phyloP scores from a whole-genome alignment of 2,888 invertebrate species.

The Aphidius colemani region DNA sequence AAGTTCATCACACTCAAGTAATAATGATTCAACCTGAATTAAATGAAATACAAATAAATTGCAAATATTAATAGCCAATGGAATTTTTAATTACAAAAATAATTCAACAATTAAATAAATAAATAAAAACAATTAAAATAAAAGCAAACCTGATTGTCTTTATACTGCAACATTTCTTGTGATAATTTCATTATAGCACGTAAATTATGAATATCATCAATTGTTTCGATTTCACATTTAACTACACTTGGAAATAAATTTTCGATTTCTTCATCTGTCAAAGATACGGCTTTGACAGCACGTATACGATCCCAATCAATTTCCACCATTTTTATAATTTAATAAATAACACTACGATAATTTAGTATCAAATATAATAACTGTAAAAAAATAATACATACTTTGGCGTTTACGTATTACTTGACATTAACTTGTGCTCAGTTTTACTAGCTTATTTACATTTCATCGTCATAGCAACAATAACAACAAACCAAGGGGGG shows the following conservation, averaged over 20 bases:
- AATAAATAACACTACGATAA: neutral
- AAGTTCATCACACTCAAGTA: conserved; percentile 63
- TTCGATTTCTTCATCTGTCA: conserved; percentile 68
- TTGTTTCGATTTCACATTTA: conserved; percentile 67
- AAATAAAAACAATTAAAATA: too few species aligned
- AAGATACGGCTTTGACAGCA: conserved; percentile 40
- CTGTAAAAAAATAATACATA: conserved; percentile 5
- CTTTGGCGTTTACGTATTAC: conserved; percentile 9
- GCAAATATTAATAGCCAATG: neutral
- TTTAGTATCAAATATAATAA: neutral
- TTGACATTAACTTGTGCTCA: conserved; percentile 20
- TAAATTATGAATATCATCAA: conserved; percentile 65
- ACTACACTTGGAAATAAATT: conserved; percentile 67
- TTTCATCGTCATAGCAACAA: conserved; percentile 17
- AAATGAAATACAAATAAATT: conserved; percentile 6
- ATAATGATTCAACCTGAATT: conserved; percentile 62
- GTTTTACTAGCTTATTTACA: conserved; percentile 6
- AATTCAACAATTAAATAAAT: conserved; percentile 4
- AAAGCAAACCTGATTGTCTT: conserved; percentile 71
- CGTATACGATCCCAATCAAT: conserved; percentile 48
- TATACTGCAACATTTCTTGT: conserved; percentile 72
- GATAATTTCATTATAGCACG: conserved; percentile 66
- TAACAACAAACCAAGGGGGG: conserved; percentile 8
- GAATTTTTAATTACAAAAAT: neutral
- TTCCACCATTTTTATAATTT: conserved; percentile 37